These are phyloP conservation scores for Zoanthus sociatus DNA, from an alignment of 92 coral and sea anemone species.

Conservation along the genomic window DNA sequence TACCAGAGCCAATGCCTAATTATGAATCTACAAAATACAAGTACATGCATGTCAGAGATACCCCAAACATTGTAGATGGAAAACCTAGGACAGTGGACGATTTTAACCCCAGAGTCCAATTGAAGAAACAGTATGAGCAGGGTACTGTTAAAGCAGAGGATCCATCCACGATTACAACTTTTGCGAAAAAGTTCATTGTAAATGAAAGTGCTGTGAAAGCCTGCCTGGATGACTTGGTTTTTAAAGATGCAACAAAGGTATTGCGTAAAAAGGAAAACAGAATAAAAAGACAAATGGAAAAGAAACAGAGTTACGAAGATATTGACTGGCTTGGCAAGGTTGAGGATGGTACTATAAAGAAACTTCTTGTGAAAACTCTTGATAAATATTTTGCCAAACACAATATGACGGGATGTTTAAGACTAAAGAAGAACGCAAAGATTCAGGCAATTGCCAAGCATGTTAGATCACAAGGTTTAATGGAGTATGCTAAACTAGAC, in stretches of 20 bases:
- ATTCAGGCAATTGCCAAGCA: slow-evolving; percentile 10
- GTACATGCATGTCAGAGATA: slow-evolving; percentile 47
- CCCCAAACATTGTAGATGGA: slow-evolving; percentile 34
- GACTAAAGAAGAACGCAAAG: slow-evolving; percentile 12
- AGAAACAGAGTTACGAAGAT: slow-evolving; percentile 28
- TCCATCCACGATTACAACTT: slow-evolving; percentile 23
- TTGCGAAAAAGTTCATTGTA: slow-evolving; percentile 45
- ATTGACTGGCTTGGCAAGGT: slow-evolving; percentile 40
- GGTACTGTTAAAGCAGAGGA: slow-evolving; percentile 29
- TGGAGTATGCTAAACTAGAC: slow-evolving; percentile 12
- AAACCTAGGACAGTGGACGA: slow-evolving; percentile 38
- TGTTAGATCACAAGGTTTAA: slow-evolving; percentile 10
- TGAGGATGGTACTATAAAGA: slow-evolving; percentile 27
- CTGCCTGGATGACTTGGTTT: slow-evolving; percentile 28
- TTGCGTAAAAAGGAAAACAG: slow-evolving; percentile 21
- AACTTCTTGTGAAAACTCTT: slow-evolving; percentile 26
- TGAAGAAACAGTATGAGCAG: slow-evolving; percentile 39
- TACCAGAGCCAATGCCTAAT: slow-evolving; percentile 49
- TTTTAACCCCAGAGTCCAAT: slow-evolving; percentile 47
- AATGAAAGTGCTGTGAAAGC: slow-evolving; percentile 13
- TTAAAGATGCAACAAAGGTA: slow-evolving; percentile 39
- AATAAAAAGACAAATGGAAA: slow-evolving; percentile 41
- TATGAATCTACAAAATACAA: slow-evolving; percentile 40
- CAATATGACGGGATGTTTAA: slow-evolving; percentile 8
- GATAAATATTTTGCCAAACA: slow-evolving; percentile 40